A percentile compares a stretch with the other conserved stretches of the same genome.
These are phyloP conservation scores for Coregonus suidteri DNA, from an alignment of 2,797 vertebrate genomes.

Conservation along the genomic window DNA sequence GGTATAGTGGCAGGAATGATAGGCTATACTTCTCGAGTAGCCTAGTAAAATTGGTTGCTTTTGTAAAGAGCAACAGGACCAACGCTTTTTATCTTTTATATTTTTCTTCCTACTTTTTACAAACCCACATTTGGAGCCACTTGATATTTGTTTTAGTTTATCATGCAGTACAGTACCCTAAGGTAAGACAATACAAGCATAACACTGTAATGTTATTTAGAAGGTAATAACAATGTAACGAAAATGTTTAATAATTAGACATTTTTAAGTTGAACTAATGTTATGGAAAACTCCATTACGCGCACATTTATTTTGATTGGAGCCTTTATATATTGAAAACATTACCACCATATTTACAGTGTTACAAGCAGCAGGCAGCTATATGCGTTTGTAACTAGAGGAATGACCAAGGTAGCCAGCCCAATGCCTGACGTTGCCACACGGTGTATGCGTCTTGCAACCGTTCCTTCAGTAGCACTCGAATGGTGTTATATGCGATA, in stretches of 20 bases:
- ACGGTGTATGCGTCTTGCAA: neutral
- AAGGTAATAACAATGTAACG: slow-evolving; percentile 71
- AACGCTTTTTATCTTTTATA: slow-evolving; percentile 52
- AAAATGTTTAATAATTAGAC: slow-evolving; percentile 51
- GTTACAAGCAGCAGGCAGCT: neutral
- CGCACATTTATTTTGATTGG: slow-evolving; percentile 19
- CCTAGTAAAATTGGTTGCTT: slow-evolving; percentile 13
- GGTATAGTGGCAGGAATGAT: slow-evolving; percentile 22
- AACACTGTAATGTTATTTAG: slow-evolving; percentile 8
- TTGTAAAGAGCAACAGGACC: slow-evolving; percentile 45
- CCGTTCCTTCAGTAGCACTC: neutral
- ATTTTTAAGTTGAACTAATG: slow-evolving; percentile 35
- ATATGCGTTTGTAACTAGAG: neutral
- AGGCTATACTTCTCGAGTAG: slow-evolving; percentile 17
- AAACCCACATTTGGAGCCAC: slow-evolving; percentile 17
- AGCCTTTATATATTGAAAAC: slow-evolving; percentile 50
- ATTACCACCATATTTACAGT: neutral
- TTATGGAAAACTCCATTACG: slow-evolving; percentile 55
- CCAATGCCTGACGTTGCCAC: neutral
- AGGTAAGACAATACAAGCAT: slow-evolving; percentile 33
- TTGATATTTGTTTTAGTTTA: slow-evolving; percentile 51
- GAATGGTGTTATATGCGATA: slow-evolving; percentile 21
- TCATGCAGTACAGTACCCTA: slow-evolving; percentile 16
- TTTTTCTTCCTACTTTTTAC: slow-evolving; percentile 25
- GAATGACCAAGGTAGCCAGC: slow-evolving; percentile 1